These are phyloP conservation scores for Tolmerus cingulatus DNA, from an alignment of 2,888 invertebrate genomes.

Conservation along the genomic window DNA sequence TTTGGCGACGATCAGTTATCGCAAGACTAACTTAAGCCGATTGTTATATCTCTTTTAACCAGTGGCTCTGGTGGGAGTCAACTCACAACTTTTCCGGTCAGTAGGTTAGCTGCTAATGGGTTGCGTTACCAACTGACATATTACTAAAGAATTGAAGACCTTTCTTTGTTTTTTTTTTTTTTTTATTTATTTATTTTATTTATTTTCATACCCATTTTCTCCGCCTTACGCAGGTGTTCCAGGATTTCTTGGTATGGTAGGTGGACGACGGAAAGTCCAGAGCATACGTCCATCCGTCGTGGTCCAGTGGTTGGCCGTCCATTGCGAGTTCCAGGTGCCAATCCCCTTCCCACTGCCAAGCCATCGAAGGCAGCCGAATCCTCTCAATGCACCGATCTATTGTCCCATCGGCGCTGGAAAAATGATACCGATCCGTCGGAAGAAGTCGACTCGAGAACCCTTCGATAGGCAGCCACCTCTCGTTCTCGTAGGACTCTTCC, in stretches of 20 bases:
- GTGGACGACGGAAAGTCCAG: slow-evolving; percentile 87
- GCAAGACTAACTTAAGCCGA: too few species aligned
- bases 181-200: not conserved
- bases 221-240: slow-evolving; percentile 89
- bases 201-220: slow-evolving; percentile 78
- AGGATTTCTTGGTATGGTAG: slow-evolving; percentile 80
- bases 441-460: slow-evolving; percentile 84
- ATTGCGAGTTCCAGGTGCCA: slow-evolving; percentile 87
- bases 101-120: too few species aligned
- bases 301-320: slow-evolving; percentile 86
- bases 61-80: too few species aligned
- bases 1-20: too few species aligned
- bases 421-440: slow-evolving; percentile 87
- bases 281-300: slow-evolving; percentile 94
- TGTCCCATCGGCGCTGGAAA: slow-evolving; percentile 85
- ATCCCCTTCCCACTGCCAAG: slow-evolving; percentile 97
- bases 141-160: too few species aligned
- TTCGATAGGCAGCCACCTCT: slow-evolving; percentile 90
- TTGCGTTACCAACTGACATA: not conserved
- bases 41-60: too few species aligned
- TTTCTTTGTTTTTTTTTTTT: not conserved
- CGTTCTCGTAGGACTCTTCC: slow-evolving; percentile 92
- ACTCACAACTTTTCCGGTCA: too few species aligned
- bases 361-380: slow-evolving; percentile 88
- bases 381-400: slow-evolving; percentile 79